phyloP scores from a whole-genome alignment of 2,888 invertebrate species.

The Eledone cirrhosa region DNA sequence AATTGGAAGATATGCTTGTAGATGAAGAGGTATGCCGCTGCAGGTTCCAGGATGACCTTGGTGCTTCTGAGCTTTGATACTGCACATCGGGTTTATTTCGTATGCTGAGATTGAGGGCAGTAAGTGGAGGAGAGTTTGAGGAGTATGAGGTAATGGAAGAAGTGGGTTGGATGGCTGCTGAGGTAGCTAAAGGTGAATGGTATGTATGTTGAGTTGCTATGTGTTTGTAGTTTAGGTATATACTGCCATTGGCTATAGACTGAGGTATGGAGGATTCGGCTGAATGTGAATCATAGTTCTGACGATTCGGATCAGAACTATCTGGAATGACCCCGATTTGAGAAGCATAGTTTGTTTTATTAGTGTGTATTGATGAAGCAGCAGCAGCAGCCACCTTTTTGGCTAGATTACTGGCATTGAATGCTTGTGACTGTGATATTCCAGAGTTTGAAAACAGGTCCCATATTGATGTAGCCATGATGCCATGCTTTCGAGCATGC shows the following conservation, averaged over 20 bases:
- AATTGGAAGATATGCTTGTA: background rate
- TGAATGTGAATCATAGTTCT: conserved; percentile 19
- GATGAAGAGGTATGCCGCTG: background rate
- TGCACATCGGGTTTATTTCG: conserved; percentile 15
- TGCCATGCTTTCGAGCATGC: conserved; percentile 57
- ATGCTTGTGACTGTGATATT: conserved; percentile 25
- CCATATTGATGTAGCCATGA: conserved; percentile 53
- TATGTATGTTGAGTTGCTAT: conserved; percentile 9
- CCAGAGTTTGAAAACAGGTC: conserved; percentile 50
- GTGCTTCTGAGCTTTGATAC: conserved; percentile 2
- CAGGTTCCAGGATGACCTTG: background rate
- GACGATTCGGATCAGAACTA: conserved; percentile 11
- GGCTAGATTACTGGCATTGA: background rate
- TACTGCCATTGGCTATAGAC: conserved; percentile 25
- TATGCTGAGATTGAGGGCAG: conserved; percentile 27
- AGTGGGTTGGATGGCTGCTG: conserved; percentile 21
- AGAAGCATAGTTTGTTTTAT: conserved; percentile 22
- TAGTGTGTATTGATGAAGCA: conserved; percentile 9
- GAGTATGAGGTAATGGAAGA: conserved; percentile 10
- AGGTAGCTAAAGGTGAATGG: conserved; percentile 28
- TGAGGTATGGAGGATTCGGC: conserved; percentile 14
- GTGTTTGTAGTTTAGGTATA: conserved; percentile 25
- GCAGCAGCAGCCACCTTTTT: background rate
- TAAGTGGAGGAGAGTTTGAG: conserved; percentile 11
- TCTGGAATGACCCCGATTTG: conserved; percentile 27